Percentiles rank a stretch among this genome's conserved stretches.
Conservation (phyloP, 2,888 invertebrate genomes). For the Sinotaia quadrata region DNA sequence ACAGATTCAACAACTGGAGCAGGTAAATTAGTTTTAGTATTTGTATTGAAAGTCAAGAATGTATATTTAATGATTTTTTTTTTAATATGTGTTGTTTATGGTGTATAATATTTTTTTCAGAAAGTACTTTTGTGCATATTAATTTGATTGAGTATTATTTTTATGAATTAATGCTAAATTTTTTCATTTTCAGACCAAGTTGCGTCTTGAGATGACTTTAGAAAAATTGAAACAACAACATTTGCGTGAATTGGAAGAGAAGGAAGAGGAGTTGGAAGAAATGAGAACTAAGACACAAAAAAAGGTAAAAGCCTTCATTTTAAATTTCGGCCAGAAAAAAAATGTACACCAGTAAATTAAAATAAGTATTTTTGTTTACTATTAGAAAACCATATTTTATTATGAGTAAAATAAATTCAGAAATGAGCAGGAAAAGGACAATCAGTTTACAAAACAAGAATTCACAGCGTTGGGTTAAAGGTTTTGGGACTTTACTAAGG, state of each 20-base stretch:
- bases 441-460: no score
- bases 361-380: no score
- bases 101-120: neutral
- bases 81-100: neutral
- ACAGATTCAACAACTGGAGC: conserved; percentile 89
- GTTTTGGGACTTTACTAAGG: no score
- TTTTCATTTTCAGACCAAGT: conserved; percentile 79
- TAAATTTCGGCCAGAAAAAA: no score
- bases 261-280: conserved; percentile 95
- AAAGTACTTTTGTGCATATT: neutral
- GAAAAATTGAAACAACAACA: conserved; percentile 94
- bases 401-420: no score
- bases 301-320: conserved; percentile 77
- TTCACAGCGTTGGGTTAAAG: no score
- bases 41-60: no score
- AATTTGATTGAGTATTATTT: neutral
- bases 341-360: no score
- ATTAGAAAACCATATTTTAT: no score
- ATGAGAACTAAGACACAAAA: conserved; percentile 90
- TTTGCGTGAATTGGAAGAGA: conserved; percentile 88
- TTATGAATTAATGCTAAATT: neutral
- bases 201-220: conserved; percentile 92
- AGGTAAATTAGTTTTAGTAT: conserved; percentile 76
- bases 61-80: no score
- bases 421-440: no score